Evolutionary conservation across 1,140 invertebrate genomes (phyloP).

Genomic region (Asbolus verrucosus): DNA sequence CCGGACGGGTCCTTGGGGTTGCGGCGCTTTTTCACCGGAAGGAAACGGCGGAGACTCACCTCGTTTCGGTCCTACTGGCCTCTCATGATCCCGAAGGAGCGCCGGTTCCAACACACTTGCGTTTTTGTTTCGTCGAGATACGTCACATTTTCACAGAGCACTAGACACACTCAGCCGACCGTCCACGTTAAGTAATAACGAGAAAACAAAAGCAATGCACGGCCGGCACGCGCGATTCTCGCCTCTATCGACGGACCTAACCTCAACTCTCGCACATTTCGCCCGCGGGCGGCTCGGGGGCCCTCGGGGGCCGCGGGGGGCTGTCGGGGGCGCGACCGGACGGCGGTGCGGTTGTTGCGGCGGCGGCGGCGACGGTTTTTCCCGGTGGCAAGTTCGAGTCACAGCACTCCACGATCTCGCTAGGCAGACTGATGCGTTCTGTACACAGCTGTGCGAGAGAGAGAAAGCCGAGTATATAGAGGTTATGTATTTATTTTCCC

Average conservation of each 20-base stretch:
- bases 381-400: constrained; percentile 49
- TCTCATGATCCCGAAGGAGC: background rate
- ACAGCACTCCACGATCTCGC: constrained; percentile 60
- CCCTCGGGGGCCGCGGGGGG: background rate
- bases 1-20: too few relatives aligned
- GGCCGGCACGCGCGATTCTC: constrained; percentile 49
- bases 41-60: too few relatives aligned
- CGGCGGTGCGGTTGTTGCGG: too few relatives aligned
- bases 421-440: constrained; percentile 62
- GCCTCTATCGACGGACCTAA: constrained; percentile 59
- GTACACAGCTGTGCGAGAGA: constrained; percentile 59
- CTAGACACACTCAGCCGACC: background rate
- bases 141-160: constrained; percentile 1
- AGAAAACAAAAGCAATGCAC: constrained; percentile 46
- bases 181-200: constrained; percentile 29
- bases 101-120: background rate
- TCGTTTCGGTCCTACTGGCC: background rate
- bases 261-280: constrained; percentile 53
- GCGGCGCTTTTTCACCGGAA: too few relatives aligned
- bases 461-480: constrained; percentile 56
- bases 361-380: constrained; percentile 46
- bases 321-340: background rate
- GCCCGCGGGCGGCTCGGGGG: background rate
- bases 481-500: constrained; percentile 62
- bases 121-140: background rate